Percentiles rank a stretch among this genome's conserved stretches.
Conservation (phyloP, 2,113 vertebrate genomes). For the Cololabis saira region DNA sequence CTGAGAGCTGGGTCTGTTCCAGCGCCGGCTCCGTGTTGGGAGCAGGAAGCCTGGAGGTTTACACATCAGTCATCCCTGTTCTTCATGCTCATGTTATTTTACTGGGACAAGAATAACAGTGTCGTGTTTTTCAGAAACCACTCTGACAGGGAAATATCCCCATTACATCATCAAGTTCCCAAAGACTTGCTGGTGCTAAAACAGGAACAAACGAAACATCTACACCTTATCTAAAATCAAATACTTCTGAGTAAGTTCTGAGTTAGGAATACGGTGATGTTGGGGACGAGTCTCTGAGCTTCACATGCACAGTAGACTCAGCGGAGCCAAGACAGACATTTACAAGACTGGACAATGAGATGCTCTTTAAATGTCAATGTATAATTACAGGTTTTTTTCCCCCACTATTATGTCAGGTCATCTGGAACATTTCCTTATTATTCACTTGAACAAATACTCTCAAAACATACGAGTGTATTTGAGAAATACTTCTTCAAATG, state of each 20-base stretch:
- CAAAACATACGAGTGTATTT: not conserved
- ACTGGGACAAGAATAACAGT: slow-evolving; percentile 54
- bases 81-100: slow-evolving; percentile 53
- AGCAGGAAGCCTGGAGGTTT: slow-evolving; percentile 42
- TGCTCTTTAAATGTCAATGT: slow-evolving; percentile 52
- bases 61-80: slow-evolving; percentile 59
- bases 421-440: not conserved
- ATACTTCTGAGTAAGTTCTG: slow-evolving; percentile 20
- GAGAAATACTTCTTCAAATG: too few relatives aligned
- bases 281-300: slow-evolving; percentile 69
- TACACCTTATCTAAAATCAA: slow-evolving; percentile 42
- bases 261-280: slow-evolving; percentile 31
- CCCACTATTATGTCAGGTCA: slow-evolving; percentile 6
- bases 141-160: slow-evolving; percentile 29
- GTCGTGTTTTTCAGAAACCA: slow-evolving; percentile 58
- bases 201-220: slow-evolving; percentile 34
- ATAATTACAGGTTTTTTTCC: slow-evolving; percentile 20
- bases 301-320: slow-evolving; percentile 63
- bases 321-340: slow-evolving; percentile 64
- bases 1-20: slow-evolving; percentile 23
- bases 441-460: not conserved
- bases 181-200: slow-evolving; percentile 48
- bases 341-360: slow-evolving; percentile 41
- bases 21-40: slow-evolving; percentile 31
- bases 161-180: slow-evolving; percentile 55